Evolutionary conservation across 2,797 vertebrate species (phyloP).

Genomic region (Anisognathus igniventris): DNA sequence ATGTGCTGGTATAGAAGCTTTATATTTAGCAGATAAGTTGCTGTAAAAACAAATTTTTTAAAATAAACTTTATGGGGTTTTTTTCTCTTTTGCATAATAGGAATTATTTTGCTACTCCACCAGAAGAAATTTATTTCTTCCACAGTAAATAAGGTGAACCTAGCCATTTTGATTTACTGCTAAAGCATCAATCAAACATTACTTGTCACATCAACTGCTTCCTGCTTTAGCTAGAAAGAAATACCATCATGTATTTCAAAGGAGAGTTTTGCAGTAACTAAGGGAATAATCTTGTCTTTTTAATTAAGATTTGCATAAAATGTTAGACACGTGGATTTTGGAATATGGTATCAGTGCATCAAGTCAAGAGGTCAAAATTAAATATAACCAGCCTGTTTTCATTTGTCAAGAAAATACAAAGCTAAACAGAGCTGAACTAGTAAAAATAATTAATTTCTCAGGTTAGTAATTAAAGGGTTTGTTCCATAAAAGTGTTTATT

Average conservation of each 20-base stretch:
- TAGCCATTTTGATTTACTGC: not conserved
- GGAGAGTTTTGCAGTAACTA: not conserved
- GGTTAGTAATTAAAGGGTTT: not conserved
- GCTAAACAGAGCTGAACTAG: not conserved
- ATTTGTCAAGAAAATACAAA: not conserved
- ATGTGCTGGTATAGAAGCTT: not conserved
- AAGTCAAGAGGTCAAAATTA: not conserved
- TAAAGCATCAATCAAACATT: not conserved
- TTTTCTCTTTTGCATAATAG: not conserved
- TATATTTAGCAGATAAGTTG: not conserved
- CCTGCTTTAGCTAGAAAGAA: not conserved
- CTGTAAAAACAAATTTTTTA: not conserved
- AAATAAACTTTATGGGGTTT: not conserved
- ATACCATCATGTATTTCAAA: not conserved
- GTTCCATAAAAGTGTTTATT: not conserved
- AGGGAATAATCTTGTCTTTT: not conserved
- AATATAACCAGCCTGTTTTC: not conserved
- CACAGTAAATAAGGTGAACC: not conserved
- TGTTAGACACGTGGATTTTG: not conserved
- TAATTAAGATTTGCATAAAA: not conserved
- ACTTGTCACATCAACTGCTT: not conserved
- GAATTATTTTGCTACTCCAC: not conserved
- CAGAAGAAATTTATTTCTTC: not conserved
- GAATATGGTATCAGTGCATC: not conserved
- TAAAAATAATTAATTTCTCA: not conserved